A percentile compares a stretch with the other conserved stretches of the same genome.
phyloP scores from a whole-genome alignment of 1,140 invertebrate genomes.

The Sinonovacula constricta region DNA sequence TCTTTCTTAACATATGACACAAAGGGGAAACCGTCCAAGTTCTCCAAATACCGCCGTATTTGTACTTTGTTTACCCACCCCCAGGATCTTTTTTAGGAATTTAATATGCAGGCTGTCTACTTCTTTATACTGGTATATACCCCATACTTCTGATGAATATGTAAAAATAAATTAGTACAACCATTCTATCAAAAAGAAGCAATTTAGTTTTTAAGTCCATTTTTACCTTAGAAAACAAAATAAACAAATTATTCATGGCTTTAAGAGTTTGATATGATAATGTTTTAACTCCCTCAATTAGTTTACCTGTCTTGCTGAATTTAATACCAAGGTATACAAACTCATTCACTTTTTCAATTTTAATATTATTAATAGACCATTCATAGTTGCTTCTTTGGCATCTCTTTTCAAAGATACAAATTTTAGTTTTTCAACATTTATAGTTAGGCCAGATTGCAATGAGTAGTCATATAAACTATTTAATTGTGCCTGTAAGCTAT shows the following conservation, averaged over 20 bases:
- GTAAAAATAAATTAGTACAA: too few relatives aligned
- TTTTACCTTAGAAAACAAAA: too few relatives aligned
- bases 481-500: conserved; percentile 3
- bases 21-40: conserved; percentile 8
- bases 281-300: conserved; percentile 4
- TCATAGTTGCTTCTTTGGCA: neutral
- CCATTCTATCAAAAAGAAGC: too few relatives aligned
- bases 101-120: too few relatives aligned
- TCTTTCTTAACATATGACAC: conserved; percentile 3
- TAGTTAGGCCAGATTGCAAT: conserved; percentile 8
- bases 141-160: conserved; percentile 37
- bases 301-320: too few relatives aligned
- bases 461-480: conserved; percentile 6
- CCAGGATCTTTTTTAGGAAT: conserved; percentile 11
- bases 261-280: too few relatives aligned
- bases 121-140: conserved; percentile 22
- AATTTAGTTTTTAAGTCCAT: too few relatives aligned
- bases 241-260: too few relatives aligned
- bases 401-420: conserved; percentile 22
- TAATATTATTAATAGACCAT: too few relatives aligned
- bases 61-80: neutral
- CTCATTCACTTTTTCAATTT: too few relatives aligned
- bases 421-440: conserved; percentile 12
- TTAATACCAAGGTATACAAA: too few relatives aligned
- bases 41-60: conserved; percentile 3